A percentile compares a stretch with the other conserved stretches of the same genome.
These are phyloP conservation scores for Orgyia antiqua DNA, from an alignment of 2,888 invertebrate genomes.

Conservation along the genomic window DNA sequence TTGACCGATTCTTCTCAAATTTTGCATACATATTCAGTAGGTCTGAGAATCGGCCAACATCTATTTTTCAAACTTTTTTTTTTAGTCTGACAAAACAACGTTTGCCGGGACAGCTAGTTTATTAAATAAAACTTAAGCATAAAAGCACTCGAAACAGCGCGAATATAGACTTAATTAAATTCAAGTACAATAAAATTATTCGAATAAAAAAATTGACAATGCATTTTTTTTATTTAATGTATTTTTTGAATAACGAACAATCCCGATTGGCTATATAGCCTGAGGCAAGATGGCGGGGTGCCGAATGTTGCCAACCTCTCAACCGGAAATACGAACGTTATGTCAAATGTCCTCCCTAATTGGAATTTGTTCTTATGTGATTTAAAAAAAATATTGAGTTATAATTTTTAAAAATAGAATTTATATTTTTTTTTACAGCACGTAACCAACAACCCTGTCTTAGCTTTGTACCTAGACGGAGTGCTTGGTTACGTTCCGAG, in stretches of 20 bases:
- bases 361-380: constrained; percentile 30
- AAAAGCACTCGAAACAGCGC: not conserved
- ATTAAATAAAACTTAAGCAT: too few species aligned
- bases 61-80: too few species aligned
- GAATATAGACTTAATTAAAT: constrained; percentile 36
- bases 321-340: constrained; percentile 67
- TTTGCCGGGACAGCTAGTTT: too few species aligned
- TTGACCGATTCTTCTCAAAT: too few species aligned
- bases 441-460: too few species aligned
- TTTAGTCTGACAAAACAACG: too few species aligned
- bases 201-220: constrained; percentile 49
- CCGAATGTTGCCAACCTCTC: constrained; percentile 58
- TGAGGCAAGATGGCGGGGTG: constrained; percentile 69
- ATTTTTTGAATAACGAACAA: constrained; percentile 62
- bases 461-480: too few species aligned
- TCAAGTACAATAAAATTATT: constrained; percentile 41
- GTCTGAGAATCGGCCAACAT: too few species aligned
- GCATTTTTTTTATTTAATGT: constrained; percentile 46
- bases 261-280: constrained; percentile 60
- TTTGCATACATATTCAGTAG: too few species aligned
- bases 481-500: too few species aligned
- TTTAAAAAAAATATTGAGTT: too few species aligned
- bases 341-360: constrained; percentile 54
- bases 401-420: constrained; percentile 13
- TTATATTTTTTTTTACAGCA: too few species aligned